Evolutionary conservation across 2,888 invertebrate species (phyloP), one percentile per base, ranked within the genome.

Genomic region (Agrilus cyanescens): DNA sequence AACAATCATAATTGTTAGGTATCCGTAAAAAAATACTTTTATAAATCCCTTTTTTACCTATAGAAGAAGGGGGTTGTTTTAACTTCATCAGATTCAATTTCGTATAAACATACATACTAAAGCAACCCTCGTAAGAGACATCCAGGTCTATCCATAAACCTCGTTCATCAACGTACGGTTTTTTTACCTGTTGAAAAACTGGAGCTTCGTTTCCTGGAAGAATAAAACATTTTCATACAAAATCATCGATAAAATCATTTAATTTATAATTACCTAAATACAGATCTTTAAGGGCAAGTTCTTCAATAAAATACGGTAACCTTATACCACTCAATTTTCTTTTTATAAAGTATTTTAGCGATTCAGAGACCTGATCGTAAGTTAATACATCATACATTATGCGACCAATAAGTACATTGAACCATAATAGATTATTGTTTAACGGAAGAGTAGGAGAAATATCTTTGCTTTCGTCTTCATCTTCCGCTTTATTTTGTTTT

Each of bases 101-200:
- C 2, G 93, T 93, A 60, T 87, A 85, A 30, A 95, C 73, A 2
- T 84, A 84, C 74, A 93, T 81, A 49, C 79, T 76, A 33, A 87
- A 76, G 50, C 76, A 74, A 38, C 90, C 90, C 53, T 80, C 78
- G 67, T 90, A 90, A 3, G 76, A 74, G 44, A 91, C 65, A 57
- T 88, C 84, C 12, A 91, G 69, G 66, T 93, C 88, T 1, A 90
- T 72, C 93, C 94, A 95, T 42, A 93, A 69, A 31, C 94, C 94
- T 57, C 82, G 77, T 51, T 82, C 78, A 67, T 93, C 86, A 48
- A 85, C 65, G 34, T 73, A 64, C 0, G 91, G 89, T 47, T 74
- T 66, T 12, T 72, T 68, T 40, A 78, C 74, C 38, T 74, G 72
- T 50, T 74, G 73, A 50, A 86, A 73, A 18, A 76, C 63, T 13